A percentile compares a stretch with the other conserved stretches of the same genome.
phyloP scores from a whole-genome alignment of 2,888 invertebrate species.

The Rhagonycha fulva region DNA sequence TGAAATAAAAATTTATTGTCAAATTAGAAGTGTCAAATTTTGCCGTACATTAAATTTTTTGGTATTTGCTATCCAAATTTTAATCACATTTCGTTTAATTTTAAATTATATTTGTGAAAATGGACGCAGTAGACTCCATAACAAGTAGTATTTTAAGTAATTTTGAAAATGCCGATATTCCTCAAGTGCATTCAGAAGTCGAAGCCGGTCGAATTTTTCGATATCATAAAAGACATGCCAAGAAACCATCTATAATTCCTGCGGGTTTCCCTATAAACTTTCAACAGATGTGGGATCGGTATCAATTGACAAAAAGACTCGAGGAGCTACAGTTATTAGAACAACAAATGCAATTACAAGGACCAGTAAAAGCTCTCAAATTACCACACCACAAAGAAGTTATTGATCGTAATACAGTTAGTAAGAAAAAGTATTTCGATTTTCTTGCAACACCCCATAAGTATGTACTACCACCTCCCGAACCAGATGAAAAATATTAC shows the following conservation, averaged over 20 bases:
- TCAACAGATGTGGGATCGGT: neutral
- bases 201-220: neutral
- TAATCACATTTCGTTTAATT: neutral
- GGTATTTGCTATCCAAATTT: neutral
- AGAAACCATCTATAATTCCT: neutral
- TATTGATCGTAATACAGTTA: neutral
- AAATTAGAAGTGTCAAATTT: neutral
- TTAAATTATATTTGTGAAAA: neutral
- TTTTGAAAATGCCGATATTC: neutral
- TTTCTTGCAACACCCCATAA: neutral
- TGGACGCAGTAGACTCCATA: neutral
- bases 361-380: neutral
- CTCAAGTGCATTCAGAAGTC: neutral
- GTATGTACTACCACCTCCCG: neutral
- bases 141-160: neutral
- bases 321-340: neutral
- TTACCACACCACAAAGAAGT: neutral
- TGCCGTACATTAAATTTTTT: neutral
- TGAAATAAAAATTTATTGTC: neutral
- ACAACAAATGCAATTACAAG: neutral
- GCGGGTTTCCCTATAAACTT: neutral
- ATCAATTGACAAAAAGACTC: neutral
- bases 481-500: neutral
- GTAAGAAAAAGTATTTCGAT: slow-evolving; percentile 1
- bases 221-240: neutral